Evolutionary conservation across 1,140 invertebrate species (phyloP).

Genomic region (Tenebrio molitor): DNA sequence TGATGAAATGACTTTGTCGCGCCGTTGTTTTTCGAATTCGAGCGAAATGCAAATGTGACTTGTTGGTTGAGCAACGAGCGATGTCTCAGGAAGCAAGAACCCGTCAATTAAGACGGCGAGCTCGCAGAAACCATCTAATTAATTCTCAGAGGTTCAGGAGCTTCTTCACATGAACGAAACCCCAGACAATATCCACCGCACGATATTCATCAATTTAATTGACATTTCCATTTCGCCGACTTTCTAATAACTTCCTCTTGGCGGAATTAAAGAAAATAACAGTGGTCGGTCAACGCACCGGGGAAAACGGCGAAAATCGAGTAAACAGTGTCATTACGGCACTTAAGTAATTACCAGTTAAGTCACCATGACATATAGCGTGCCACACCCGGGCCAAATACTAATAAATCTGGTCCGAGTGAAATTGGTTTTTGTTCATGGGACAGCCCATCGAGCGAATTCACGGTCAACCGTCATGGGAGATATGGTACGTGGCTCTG

Average conservation of each 20-base stretch:
- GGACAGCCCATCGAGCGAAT: too few relatives aligned
- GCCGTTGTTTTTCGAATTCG: too few relatives aligned
- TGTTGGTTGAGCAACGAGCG: too few relatives aligned
- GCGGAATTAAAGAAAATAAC: conserved; percentile 10
- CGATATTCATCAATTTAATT: conserved; percentile 35
- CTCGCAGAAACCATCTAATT: too few relatives aligned
- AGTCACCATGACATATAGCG: conserved; percentile 17
- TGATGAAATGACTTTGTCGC: too few relatives aligned
- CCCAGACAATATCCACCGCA: conserved; percentile 10
- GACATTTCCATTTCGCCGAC: conserved; percentile 27
- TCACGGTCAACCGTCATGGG: conserved; percentile 2
- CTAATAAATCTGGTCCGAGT: too few relatives aligned
- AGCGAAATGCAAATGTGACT: too few relatives aligned
- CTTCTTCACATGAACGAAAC: too few relatives aligned
- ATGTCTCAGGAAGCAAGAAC: too few relatives aligned
- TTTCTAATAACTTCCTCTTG: conserved; percentile 35
- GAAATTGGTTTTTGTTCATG: too few relatives aligned
- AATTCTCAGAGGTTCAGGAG: too few relatives aligned
- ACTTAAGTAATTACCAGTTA: background rate
- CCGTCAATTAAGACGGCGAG: too few relatives aligned
- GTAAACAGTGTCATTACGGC: background rate
- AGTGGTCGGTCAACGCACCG: conserved; percentile 3
- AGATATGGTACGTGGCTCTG: background rate
- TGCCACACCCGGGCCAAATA: background rate
- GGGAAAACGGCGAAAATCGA: background rate